Evolutionary conservation across 2,888 invertebrate species (phyloP), one percentile per base, ranked within the genome.

Genomic region (Neelides folsomi): DNA sequence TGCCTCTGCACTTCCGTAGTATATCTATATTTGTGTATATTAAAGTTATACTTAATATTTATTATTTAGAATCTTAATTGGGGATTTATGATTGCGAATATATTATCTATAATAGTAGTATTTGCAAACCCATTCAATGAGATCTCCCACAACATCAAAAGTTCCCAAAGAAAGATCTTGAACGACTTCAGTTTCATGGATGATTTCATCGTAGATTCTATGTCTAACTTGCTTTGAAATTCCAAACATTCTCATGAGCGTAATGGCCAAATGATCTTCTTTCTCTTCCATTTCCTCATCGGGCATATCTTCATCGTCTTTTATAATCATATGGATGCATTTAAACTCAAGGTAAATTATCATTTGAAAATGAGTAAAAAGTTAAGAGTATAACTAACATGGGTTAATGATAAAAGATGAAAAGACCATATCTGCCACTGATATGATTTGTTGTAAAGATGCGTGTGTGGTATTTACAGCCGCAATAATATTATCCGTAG

Each of bases 111-210:
- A 13, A n/a, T 40, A 4, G 18, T 4, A 10, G 16, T 43, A 34
- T 18, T 35, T 35, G 1, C 34, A 52, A 54, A 60, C 58, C 57
- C 57, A 61, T 39, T 54, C 56, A 37, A 56, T 52, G 3, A 61
- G 16, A 41, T 40, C 49, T n/a, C 27, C 34, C 4, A 61, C 43
- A 3, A 57, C 34, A 5, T 48, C 16, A 13, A 57, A 40, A 4
- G 58, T 57, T 40, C 54, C 60, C 13, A 46, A 9, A 1, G 60
- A 57, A 9, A 58, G 47, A 18, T 50, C 56, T 2, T 53, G 42
- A 10, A 60, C 43, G 9, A 42, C 51, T 9, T 55, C 39, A 8
- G 55, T 36, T 27, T 61, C 56, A n/a, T 52, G 39, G 6, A 56
- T 20, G 8, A 55, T 50, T 46, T 57, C 58, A 1, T 49, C 13